These are phyloP conservation scores for Myotis vivesi DNA, from an alignment of 2,797 vertebrate genomes.

Conservation along the genomic window DNA sequence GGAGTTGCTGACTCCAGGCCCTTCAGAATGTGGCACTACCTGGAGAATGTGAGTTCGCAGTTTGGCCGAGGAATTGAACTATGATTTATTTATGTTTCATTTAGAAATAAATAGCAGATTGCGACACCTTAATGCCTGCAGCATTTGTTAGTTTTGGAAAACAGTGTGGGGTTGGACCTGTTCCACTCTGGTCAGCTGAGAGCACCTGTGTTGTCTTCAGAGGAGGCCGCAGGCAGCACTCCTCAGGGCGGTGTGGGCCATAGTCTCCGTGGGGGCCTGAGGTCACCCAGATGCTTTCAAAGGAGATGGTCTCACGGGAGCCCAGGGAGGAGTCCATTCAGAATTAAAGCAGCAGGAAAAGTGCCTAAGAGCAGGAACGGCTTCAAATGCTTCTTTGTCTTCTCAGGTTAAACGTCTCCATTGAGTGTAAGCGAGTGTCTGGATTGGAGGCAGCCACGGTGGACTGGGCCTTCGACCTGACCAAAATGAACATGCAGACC, in stretches of 20 bases:
- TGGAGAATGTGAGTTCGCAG: not conserved
- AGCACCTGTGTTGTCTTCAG: not conserved
- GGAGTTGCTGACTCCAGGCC: not conserved
- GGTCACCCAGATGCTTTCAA: not conserved
- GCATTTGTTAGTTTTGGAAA: not conserved
- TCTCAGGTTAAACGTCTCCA: slow-evolving; percentile 91
- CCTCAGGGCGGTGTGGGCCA: rapidly evolving
- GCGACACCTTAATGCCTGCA: not conserved
- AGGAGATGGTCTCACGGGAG: rapidly evolving
- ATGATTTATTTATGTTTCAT: not conserved
- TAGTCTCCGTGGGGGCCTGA: not conserved
- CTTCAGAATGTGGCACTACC: not conserved
- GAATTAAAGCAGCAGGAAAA: not conserved
- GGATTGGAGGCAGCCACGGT: slow-evolving; percentile 90
- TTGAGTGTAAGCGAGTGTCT: slow-evolving; percentile 92
- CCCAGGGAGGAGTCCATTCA: not conserved
- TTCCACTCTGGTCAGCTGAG: not conserved
- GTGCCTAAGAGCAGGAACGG: not conserved
- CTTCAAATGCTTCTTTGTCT: not conserved
- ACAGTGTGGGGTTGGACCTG: not conserved
- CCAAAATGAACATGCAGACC: slow-evolving; percentile 95
- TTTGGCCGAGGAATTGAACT: not conserved
- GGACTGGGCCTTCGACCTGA: slow-evolving; percentile 96
- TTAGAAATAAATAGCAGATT: not conserved
- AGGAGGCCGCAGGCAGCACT: not conserved